Conservation (phyloP, 2,888 invertebrate species). For the Chesias legatella region DNA sequence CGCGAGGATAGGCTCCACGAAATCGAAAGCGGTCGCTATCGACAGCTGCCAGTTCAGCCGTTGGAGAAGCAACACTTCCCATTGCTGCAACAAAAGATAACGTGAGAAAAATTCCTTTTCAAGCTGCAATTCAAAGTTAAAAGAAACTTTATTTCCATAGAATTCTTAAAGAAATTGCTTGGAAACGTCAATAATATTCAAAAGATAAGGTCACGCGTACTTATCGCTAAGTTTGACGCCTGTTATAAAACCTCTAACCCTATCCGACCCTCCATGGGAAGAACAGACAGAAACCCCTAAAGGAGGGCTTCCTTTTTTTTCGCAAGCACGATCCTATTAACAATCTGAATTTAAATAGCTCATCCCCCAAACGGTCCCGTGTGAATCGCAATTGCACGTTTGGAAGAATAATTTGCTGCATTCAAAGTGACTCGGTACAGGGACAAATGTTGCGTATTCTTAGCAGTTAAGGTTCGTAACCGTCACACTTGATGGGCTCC, state of each 20-base stretch:
- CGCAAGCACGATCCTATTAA: no score
- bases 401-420: constrained; percentile 34
- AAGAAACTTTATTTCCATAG: no score
- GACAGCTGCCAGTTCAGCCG: constrained; percentile 90
- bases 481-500: constrained; percentile 69
- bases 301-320: no score
- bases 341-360: constrained; percentile 30
- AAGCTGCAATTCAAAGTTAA: no score
- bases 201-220: no score
- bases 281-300: no score
- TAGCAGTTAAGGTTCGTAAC: constrained; percentile 65
- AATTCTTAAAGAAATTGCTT: no score
- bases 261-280: no score
- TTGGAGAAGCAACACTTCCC: constrained; percentile 89
- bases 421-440: constrained; percentile 38
- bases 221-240: no score
- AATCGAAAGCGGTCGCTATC: constrained; percentile 89
- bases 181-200: no score
- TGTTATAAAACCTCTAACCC: no score
- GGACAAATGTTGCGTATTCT: constrained; percentile 53
- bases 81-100: constrained; percentile 81
- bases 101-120: constrained; percentile 24
- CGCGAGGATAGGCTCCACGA: constrained; percentile 88
- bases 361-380: constrained; percentile 49
- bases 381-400: constrained; percentile 45